phyloP scores from a whole-genome alignment of 2,113 vertebrate genomes.

The Prolemur simus region DNA sequence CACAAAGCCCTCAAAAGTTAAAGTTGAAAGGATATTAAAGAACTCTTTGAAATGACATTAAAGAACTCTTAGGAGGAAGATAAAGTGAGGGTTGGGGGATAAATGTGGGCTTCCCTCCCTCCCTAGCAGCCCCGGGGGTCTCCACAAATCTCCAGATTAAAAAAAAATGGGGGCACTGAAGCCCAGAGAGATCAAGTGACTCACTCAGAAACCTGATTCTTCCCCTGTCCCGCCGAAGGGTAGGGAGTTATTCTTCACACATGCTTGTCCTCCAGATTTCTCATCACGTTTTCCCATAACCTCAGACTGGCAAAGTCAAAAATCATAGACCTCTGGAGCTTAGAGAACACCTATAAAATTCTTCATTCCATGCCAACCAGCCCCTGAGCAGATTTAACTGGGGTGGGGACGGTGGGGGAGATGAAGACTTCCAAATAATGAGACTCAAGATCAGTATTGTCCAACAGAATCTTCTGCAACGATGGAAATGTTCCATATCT shows the following conservation, averaged over 20 bases:
- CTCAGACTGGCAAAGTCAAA: not conserved
- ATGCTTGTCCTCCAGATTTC: not conserved
- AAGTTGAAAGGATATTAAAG: not conserved
- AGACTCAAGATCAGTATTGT: not conserved
- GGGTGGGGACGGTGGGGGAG: fast-evolving
- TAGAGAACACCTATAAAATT: not conserved
- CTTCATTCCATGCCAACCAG: not conserved
- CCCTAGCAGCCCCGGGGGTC: not conserved
- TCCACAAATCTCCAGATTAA: not conserved
- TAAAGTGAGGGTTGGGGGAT: not conserved
- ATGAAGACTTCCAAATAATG: not conserved
- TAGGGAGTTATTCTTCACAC: not conserved
- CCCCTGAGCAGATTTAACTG: not conserved
- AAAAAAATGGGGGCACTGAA: not conserved
- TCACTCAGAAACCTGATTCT: not conserved
- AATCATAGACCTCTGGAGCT: not conserved
- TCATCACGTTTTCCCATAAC: not conserved
- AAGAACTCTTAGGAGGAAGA: not conserved
- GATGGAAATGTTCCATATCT: not conserved
- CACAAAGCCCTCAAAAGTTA: not conserved
- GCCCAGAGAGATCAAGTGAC: not conserved
- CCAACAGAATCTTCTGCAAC: not conserved
- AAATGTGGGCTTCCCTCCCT: not conserved
- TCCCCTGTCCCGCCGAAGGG: not conserved
- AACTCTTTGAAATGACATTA: not conserved